phyloP scores from a whole-genome alignment of 2,888 invertebrate species.

The Apomyelois bistriatella region DNA sequence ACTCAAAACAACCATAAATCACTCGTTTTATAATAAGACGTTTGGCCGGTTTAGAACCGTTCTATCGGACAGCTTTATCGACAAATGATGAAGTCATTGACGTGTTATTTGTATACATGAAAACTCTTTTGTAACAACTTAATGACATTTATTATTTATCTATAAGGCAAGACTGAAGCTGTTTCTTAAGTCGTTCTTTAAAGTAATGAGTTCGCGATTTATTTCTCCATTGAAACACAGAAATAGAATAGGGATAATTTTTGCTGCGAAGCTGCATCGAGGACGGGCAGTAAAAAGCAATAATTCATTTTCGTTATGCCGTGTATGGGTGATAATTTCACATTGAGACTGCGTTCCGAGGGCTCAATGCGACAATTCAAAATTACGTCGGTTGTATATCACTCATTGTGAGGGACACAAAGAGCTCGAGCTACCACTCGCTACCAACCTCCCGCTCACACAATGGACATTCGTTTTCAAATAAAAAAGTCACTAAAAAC shows the following conservation, averaged over 20 bases:
- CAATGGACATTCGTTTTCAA: slow-evolving; percentile 73
- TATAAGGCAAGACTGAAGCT: slow-evolving; percentile 30
- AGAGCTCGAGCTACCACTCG: slow-evolving; percentile 61
- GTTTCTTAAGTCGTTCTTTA: slow-evolving; percentile 33
- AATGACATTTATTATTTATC: slow-evolving; percentile 51
- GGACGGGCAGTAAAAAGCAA: slow-evolving; percentile 64
- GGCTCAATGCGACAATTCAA: slow-evolving; percentile 68
- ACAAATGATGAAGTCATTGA: slow-evolving; percentile 62
- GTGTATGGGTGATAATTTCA: slow-evolving; percentile 76
- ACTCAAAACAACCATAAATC: slow-evolving; percentile 77
- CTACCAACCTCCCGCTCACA: slow-evolving; percentile 68
- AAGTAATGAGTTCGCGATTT: slow-evolving; percentile 36
- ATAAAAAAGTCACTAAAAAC: slow-evolving; percentile 66
- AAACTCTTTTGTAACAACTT: slow-evolving; percentile 55
- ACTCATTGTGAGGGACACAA: slow-evolving; percentile 77
- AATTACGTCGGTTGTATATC: slow-evolving; percentile 76
- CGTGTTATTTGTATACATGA: slow-evolving; percentile 47
- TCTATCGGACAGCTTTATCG: slow-evolving; percentile 46
- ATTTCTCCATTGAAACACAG: slow-evolving; percentile 34
- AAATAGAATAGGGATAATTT: slow-evolving; percentile 44
- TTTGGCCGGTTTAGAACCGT: slow-evolving; percentile 60
- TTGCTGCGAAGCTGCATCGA: slow-evolving; percentile 45
- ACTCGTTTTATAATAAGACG: slow-evolving; percentile 62
- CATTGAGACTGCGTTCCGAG: slow-evolving; percentile 60
- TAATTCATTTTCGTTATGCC: slow-evolving; percentile 79